A percentile compares a stretch with the other conserved stretches of the same genome.
Evolutionary conservation across 2,797 vertebrate genomes (phyloP).

Genomic region (Pangasius krempfi): DNA sequence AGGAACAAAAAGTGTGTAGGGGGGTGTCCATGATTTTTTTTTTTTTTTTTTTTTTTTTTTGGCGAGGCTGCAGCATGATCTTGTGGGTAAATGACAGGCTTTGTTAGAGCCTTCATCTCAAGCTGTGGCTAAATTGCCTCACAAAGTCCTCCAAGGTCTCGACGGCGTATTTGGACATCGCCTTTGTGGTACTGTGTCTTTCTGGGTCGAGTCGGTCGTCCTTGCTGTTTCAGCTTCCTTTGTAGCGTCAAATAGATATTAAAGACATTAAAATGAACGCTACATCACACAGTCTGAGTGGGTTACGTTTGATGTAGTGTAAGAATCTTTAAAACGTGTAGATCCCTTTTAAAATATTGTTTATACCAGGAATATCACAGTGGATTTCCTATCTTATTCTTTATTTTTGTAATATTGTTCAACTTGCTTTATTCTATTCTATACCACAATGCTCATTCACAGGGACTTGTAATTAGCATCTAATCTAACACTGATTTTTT

Average conservation of each 20-base stretch:
- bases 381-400: not conserved
- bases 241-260: not conserved
- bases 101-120: slow-evolving; percentile 42
- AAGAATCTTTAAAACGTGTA: not conserved
- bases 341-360: not conserved
- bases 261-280: not conserved
- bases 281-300: not conserved
- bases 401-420: not conserved
- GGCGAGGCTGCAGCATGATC: not conserved
- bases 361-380: not conserved
- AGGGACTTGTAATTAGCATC: not conserved
- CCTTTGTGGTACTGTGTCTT: not conserved
- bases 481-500: not conserved
- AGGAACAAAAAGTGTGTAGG: slow-evolving; percentile 25
- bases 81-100: slow-evolving; percentile 22
- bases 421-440: not conserved
- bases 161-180: not conserved
- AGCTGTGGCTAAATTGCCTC: slow-evolving; percentile 32
- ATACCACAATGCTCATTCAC: not conserved
- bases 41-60: slow-evolving; percentile 42
- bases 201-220: not conserved
- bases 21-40: slow-evolving; percentile 17
- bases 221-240: not conserved
- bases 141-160: slow-evolving; percentile 35
- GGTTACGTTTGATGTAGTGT: not conserved